These are phyloP conservation scores for Zaprionus ornatus DNA, from an alignment of 1,140 invertebrate species.

Conservation along the genomic window DNA sequence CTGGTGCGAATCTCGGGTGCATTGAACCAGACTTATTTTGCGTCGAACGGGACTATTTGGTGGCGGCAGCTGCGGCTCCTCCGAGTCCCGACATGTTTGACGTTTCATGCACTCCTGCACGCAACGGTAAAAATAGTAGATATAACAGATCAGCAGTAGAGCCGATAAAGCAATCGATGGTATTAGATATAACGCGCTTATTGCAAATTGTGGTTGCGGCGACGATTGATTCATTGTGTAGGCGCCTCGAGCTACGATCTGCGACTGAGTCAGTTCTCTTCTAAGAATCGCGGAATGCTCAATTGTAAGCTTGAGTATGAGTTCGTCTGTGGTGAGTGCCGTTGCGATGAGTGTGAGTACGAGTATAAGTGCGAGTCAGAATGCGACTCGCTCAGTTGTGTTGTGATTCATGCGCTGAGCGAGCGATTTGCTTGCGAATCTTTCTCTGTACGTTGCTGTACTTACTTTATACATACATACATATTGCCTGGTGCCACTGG, in stretches of 20 bases:
- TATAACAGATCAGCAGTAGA: slow-evolving; percentile 14
- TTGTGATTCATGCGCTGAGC: slow-evolving; percentile 18
- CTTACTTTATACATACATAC: background rate
- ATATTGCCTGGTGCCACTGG: slow-evolving; percentile 35
- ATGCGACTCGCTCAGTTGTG: background rate
- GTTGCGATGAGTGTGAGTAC: background rate
- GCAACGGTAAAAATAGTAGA: slow-evolving; percentile 25
- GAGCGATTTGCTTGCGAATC: slow-evolving; percentile 21
- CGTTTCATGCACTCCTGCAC: slow-evolving; percentile 15
- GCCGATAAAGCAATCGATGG: background rate
- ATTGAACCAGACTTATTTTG: background rate
- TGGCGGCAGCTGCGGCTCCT: background rate
- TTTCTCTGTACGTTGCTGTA: background rate
- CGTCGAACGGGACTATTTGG: background rate
- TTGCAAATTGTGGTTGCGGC: background rate
- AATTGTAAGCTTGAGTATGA: background rate
- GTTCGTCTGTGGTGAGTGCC: background rate
- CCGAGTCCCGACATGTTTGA: background rate
- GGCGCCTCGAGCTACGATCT: slow-evolving; percentile 4
- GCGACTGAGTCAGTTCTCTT: background rate
- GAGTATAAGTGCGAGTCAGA: background rate
- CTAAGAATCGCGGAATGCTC: background rate
- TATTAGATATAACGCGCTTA: slow-evolving; percentile 28
- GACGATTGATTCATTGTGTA: slow-evolving; percentile 25
- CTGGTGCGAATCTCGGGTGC: background rate